Evolutionary conservation across 2,888 invertebrate species (phyloP).

Genomic region (Drosophila fungiperda): DNA sequence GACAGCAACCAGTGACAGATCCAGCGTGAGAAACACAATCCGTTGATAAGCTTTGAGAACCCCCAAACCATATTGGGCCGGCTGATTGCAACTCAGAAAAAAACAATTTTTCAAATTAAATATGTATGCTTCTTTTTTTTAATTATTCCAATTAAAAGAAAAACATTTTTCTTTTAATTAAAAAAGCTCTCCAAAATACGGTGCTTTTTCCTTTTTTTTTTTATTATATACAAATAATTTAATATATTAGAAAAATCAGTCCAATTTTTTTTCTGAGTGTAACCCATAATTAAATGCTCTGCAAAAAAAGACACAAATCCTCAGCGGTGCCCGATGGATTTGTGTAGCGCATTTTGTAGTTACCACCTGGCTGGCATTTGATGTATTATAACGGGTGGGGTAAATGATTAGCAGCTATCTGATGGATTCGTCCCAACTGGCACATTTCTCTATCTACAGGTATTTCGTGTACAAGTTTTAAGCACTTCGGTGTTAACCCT

Average conservation of each 20-base stretch:
- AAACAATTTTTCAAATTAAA: no score
- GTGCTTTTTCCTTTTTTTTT: background rate
- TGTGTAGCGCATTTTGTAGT: conserved; percentile 17
- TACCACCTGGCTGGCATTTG: background rate
- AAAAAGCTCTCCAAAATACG: background rate
- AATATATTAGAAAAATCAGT: background rate
- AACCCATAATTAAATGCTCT: background rate
- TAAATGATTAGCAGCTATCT: conserved; percentile 33
- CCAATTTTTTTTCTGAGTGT: background rate
- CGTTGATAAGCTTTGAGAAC: conserved; percentile 59
- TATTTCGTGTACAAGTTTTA: conserved; percentile 38
- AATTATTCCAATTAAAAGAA: background rate
- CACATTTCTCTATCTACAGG: conserved; percentile 36
- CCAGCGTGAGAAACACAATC: conserved; percentile 79
- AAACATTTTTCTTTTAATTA: background rate
- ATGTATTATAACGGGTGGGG: conserved; percentile 12
- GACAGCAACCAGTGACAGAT: conserved; percentile 37
- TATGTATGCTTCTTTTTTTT: no score
- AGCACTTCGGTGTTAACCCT: conserved; percentile 49
- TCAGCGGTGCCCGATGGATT: background rate
- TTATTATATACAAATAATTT: background rate
- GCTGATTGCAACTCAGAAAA: background rate
- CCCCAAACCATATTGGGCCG: background rate
- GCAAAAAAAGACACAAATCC: background rate
- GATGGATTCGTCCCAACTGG: conserved; percentile 31